These are phyloP conservation scores for Orchesella cincta DNA, from an alignment of 1,140 invertebrate species.

Conservation along the genomic window DNA sequence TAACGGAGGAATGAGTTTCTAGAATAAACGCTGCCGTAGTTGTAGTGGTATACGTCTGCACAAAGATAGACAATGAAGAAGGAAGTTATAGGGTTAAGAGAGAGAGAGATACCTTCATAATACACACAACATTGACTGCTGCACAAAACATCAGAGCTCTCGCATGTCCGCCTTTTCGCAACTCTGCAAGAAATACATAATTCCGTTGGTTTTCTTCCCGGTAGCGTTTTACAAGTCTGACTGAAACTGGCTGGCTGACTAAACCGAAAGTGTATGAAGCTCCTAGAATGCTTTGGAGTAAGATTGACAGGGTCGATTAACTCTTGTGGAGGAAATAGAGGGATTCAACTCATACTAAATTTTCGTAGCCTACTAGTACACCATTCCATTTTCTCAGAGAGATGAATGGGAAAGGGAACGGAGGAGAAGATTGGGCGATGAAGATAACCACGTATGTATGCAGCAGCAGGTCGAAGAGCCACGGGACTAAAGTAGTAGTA, in stretches of 20 bases:
- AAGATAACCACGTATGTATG: neutral
- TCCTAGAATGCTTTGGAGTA: neutral
- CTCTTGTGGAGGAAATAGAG: neutral
- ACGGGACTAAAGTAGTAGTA: neutral
- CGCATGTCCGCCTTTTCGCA: no score
- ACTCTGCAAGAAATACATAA: constrained; percentile 1
- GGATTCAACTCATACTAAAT: no score
- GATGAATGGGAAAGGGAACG: no score
- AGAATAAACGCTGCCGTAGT: no score
- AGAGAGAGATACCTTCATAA: no score
- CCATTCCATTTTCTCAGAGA: no score
- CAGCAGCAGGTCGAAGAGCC: neutral
- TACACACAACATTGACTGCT: no score
- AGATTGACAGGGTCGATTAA: constrained; percentile 17
- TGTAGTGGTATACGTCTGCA: neutral
- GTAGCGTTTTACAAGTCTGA: neutral
- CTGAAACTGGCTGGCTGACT: neutral
- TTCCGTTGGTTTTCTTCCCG: neutral
- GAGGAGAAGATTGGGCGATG: neutral
- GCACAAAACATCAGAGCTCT: no score
- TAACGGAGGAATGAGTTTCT: neutral
- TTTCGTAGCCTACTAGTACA: no score
- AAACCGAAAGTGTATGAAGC: neutral
- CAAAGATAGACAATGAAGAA: neutral
- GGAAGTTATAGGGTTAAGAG: neutral